Base-by-base conservation (phyloP, 2,888 invertebrate genomes). In the Melanophora roralis region DNA sequence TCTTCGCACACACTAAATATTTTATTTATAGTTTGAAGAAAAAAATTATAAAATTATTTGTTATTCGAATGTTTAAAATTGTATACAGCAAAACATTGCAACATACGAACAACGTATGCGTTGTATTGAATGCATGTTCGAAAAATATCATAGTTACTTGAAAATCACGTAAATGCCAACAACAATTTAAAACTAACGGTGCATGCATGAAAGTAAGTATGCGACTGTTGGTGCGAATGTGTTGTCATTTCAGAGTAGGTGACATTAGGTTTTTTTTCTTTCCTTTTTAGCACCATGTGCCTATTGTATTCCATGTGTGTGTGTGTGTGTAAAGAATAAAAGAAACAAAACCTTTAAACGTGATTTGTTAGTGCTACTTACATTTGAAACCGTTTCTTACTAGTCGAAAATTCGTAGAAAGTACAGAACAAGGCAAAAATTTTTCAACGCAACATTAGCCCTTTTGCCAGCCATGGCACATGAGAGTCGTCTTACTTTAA, bases 91-190 rank as follows among this genome's bases (percentile, higher is more conserved):
- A 1, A 27, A 40, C 14, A 59, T 11, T 7, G 21, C 21, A 23
- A 3, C 6, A 27, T 27, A 27, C 3, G 11, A 40, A 55, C 49
- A 65, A n/a, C n/a, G n/a, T n/a, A n/a, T n/a, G n/a, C n/a, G n/a
- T n/a, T n/a, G n/a, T n/a, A 5, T 27, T 27, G 27, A 5, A 27
- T 27, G 27, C 6, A 27, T 27, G 27, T 27, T 27, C 27, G 3
- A 64, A n/a, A 45, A 45, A 69, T 78, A 51, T 69, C 32, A 47
- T 74, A 81, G 77, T 79, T 81, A 80, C 78, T 82, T 64, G 81
- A 62, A 82, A 82, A 83, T 82, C 83, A 83, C 83, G 83, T 82
- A 82, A 83, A 82, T 80, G 64, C 53, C 67, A 77, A 69, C 80
- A 67, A 51, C 12, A 57, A 62, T 23, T 36, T 36, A 12, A 69